Evolutionary conservation across 1,140 invertebrate species (phyloP).

Genomic region (Pseudomyrmex pallidus): DNA sequence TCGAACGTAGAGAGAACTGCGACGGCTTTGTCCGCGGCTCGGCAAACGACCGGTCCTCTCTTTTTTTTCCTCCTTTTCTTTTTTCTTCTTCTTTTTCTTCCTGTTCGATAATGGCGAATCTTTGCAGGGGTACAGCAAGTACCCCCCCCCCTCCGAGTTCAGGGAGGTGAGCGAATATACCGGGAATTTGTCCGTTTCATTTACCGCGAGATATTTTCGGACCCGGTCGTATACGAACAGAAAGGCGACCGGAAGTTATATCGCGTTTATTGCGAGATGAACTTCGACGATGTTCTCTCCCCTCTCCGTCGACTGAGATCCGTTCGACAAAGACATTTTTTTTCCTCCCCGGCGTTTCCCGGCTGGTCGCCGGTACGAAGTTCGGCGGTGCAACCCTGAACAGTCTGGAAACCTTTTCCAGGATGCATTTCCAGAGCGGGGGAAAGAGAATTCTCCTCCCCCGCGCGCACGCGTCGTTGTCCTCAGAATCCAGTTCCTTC

Average conservation of each 20-base stretch:
- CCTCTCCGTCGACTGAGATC: slow-evolving; percentile 1
- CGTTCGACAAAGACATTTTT: slow-evolving; percentile 12
- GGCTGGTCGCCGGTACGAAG: background rate
- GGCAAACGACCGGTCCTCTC: slow-evolving; percentile 30
- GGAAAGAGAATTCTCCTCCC: slow-evolving; percentile 20
- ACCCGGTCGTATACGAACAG: slow-evolving; percentile 51
- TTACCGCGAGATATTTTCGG: slow-evolving; percentile 74
- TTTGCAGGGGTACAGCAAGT: background rate
- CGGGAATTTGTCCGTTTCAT: slow-evolving; percentile 74
- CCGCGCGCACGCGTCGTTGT: slow-evolving; percentile 46
- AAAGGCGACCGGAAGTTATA: slow-evolving; percentile 73
- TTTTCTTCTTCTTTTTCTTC: background rate
- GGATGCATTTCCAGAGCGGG: slow-evolving; percentile 53
- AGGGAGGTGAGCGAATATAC: slow-evolving; percentile 31
- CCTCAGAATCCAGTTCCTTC: slow-evolving; percentile 40
- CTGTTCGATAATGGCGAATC: slow-evolving; percentile 39
- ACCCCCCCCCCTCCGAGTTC: background rate
- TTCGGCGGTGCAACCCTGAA: slow-evolving; percentile 4
- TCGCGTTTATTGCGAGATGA: slow-evolving; percentile 76
- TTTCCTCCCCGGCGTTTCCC: background rate
- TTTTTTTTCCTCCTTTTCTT: slow-evolving; percentile 10
- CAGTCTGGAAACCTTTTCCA: slow-evolving; percentile 58
- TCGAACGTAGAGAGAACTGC: slow-evolving; percentile 51
- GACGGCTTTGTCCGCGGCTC: slow-evolving; percentile 53
- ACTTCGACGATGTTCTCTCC: slow-evolving; percentile 62